phyloP scores from a whole-genome alignment of 2,113 vertebrate species.

The Balaeniceps rex region DNA sequence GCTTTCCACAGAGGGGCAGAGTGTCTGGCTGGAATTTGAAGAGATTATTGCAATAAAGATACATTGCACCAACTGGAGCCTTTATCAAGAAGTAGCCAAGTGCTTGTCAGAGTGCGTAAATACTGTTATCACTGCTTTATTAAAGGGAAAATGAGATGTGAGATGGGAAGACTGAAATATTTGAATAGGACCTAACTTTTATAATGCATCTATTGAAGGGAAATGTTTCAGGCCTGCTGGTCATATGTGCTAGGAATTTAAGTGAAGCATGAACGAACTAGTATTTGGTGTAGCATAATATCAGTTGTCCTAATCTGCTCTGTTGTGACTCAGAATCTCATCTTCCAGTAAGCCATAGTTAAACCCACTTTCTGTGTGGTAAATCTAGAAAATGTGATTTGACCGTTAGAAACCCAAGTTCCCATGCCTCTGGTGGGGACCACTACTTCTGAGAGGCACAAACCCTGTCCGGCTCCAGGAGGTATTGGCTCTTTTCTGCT shows the following conservation, averaged over 20 bases:
- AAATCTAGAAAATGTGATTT: not conserved
- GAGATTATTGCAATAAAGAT: not conserved
- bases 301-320: not conserved
- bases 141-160: not conserved
- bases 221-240: not conserved
- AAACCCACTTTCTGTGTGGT: not conserved
- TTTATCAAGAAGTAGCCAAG: not conserved
- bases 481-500: fast-evolving
- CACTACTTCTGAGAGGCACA: not conserved
- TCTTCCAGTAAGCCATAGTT: too few species aligned
- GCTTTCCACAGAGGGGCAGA: fast-evolving
- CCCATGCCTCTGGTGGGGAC: not conserved
- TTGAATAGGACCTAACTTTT: not conserved
- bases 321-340: not conserved
- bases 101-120: not conserved
- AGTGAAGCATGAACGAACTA: not conserved
- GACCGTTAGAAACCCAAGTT: not conserved
- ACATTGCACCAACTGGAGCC: not conserved
- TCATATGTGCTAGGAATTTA: not conserved
- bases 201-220: not conserved
- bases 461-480: not conserved
- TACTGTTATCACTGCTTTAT: not conserved
- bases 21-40: not conserved
- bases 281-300: not conserved
- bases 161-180: not conserved